Base-by-base conservation (phyloP, 2,797 vertebrate genomes). In the Hirundo rustica region DNA sequence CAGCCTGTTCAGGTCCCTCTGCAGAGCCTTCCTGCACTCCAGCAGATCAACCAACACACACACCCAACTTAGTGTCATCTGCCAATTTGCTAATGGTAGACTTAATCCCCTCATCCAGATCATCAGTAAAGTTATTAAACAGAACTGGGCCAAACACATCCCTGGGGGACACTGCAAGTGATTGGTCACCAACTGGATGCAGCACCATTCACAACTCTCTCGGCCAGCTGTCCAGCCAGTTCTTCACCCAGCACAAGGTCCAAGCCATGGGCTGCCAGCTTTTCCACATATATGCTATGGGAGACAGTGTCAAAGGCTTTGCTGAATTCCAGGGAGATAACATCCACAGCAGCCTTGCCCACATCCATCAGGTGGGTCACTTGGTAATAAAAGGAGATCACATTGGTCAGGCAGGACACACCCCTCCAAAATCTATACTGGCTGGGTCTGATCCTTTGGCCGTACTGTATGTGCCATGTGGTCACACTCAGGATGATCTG, bases 381-480 rank as follows among this genome's bases (percentile, higher is more conserved):
- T 15, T 13, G 3, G n/a, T 32, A 18, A 38, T 27, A 54, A 38
- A 54, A 53, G 34, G 7, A 68, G 4, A 55, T 20, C 12, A 23
- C 10, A 27, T 1, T 11, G 3, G 16, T 20, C 29, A 64, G 12
- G 23, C 16, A 73, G 8, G 23, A 55, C 8, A 47, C 2, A 16
- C 16, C 13, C 25, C 29, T n/a, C 34, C 34, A 54, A 73, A 40
- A 55, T 13, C 50, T 34, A 64, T 4, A 9, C 25, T 53, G 38
- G 60, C 38, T 23, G 48, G 2, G 38, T 44, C 50, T 48, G 29
- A n/a, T 55, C 16, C 42, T 34, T n/a, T 40, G 58, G 29, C 34
- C 1, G 0, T 16, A 27, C 5, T 23, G 16, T 6, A 48, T 23
- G 12, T 10, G 7, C 16, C 29, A 6, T 4, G 7, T 29, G 16